Evolutionary conservation across 2,888 invertebrate species (phyloP).

Genomic region (Platypus cylindrus): DNA sequence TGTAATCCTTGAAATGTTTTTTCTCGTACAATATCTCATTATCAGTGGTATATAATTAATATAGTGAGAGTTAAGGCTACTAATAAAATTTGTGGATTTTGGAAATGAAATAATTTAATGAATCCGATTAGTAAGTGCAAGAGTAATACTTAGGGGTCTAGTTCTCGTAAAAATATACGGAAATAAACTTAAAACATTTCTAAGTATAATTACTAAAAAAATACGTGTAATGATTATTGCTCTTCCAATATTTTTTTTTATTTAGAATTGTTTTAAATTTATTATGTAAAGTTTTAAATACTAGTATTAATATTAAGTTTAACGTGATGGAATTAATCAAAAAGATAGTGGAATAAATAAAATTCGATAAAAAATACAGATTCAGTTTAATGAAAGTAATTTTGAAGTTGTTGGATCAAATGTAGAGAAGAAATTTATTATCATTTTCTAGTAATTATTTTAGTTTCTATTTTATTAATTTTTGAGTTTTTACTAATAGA

Average conservation of each 20-base stretch:
- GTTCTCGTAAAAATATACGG: conserved; percentile 60
- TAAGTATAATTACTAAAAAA: no score
- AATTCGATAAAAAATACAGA: conserved; percentile 41
- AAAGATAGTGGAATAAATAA: conserved; percentile 40
- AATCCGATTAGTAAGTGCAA: conserved; percentile 45
- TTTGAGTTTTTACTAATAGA: conserved; percentile 22
- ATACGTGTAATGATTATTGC: no score
- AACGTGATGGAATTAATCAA: conserved; percentile 45
- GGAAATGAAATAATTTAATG: conserved; percentile 50
- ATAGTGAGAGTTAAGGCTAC: conserved; percentile 37
- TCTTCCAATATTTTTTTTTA: no score
- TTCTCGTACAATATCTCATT: conserved; percentile 57
- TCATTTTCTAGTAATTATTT: conserved; percentile 44
- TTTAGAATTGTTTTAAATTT: conserved; percentile 52
- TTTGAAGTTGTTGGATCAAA: conserved; percentile 50
- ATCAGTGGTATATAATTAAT: conserved; percentile 52
- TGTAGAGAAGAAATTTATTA: conserved; percentile 54
- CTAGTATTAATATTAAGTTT: conserved; percentile 38
- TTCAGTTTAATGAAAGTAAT: conserved; percentile 45
- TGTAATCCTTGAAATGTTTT: conserved; percentile 53
- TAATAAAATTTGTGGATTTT: conserved; percentile 40
- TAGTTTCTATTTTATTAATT: conserved; percentile 26
- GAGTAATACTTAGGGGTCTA: conserved; percentile 45
- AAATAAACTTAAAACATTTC: conserved; percentile 55
- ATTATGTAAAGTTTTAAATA: conserved; percentile 37